Evolutionary conservation across 2,888 invertebrate species (phyloP).

Genomic region (Archips crataeganus): DNA sequence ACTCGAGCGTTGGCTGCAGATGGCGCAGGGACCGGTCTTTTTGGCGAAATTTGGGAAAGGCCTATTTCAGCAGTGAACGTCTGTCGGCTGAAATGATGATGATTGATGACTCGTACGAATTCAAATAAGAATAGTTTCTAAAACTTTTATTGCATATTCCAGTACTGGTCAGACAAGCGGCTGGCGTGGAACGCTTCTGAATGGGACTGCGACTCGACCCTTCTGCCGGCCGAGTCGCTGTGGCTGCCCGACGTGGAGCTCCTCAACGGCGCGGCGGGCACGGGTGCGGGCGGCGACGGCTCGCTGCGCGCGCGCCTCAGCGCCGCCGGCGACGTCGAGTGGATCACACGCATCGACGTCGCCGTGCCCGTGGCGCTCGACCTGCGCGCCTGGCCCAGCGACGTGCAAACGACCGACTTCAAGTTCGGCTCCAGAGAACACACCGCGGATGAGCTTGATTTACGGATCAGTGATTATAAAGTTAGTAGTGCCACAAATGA

Average conservation of each 20-base stretch:
- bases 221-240: slow-evolving; percentile 89
- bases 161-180: slow-evolving; percentile 92
- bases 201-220: slow-evolving; percentile 86
- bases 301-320: slow-evolving; percentile 89
- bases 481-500: slow-evolving; percentile 47
- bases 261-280: slow-evolving; percentile 88
- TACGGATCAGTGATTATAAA: slow-evolving; percentile 55
- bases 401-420: slow-evolving; percentile 88
- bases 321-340: slow-evolving; percentile 87
- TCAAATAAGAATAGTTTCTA: too few species aligned
- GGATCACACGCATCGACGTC: slow-evolving; percentile 64
- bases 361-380: slow-evolving; percentile 62
- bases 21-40: too few species aligned
- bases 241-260: slow-evolving; percentile 92
- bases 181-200: slow-evolving; percentile 89
- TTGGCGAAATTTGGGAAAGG: too few species aligned
- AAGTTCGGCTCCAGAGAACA: slow-evolving; percentile 91
- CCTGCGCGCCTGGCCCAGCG: slow-evolving; percentile 91
- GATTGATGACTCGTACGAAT: too few species aligned
- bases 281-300: slow-evolving; percentile 84
- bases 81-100: too few species aligned
- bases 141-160: slow-evolving; percentile 46
- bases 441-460: slow-evolving; percentile 85
- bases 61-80: too few species aligned
- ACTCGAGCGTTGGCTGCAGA: too few species aligned